phyloP scores from a whole-genome alignment of 2,888 invertebrate genomes.

The Dasysyrphus albostriatus region DNA sequence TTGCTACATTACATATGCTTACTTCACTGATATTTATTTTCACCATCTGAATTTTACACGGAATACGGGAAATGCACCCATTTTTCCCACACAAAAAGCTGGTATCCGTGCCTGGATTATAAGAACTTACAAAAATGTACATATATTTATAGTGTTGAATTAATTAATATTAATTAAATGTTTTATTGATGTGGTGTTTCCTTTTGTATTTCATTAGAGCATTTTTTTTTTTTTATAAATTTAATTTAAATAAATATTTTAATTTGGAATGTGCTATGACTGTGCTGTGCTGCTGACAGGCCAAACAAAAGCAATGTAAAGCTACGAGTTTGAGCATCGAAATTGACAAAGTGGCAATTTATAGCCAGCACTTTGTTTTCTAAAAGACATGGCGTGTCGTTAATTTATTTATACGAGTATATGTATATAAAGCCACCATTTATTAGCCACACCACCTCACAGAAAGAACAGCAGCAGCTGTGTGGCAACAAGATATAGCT shows the following conservation, averaged over 20 bases:
- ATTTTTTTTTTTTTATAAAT: constrained; percentile 25
- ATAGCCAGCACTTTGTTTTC: constrained; percentile 32
- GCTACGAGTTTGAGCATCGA: constrained; percentile 20
- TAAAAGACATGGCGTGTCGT: constrained; percentile 46
- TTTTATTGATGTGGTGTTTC: constrained; percentile 36
- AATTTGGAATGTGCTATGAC: constrained; percentile 24
- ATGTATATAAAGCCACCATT: neutral
- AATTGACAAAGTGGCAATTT: constrained; percentile 37
- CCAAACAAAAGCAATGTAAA: constrained; percentile 23
- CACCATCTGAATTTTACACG: too few species aligned
- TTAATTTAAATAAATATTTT: constrained; percentile 42
- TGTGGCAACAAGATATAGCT: neutral
- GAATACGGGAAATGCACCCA: too few species aligned
- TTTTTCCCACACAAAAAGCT: neutral
- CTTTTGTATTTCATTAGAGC: constrained; percentile 33
- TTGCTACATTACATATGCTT: too few species aligned
- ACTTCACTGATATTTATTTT: too few species aligned
- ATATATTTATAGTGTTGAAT: constrained; percentile 7
- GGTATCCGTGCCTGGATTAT: neutral
- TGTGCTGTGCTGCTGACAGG: constrained; percentile 15
- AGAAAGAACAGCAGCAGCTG: neutral
- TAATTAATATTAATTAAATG: constrained; percentile 54
- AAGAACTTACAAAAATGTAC: too few species aligned
- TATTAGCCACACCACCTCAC: constrained; percentile 35
- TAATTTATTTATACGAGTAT: constrained; percentile 41